Evolutionary conservation across 1,140 invertebrate genomes (phyloP).

Genomic region (Ganaspis sp.): DNA sequence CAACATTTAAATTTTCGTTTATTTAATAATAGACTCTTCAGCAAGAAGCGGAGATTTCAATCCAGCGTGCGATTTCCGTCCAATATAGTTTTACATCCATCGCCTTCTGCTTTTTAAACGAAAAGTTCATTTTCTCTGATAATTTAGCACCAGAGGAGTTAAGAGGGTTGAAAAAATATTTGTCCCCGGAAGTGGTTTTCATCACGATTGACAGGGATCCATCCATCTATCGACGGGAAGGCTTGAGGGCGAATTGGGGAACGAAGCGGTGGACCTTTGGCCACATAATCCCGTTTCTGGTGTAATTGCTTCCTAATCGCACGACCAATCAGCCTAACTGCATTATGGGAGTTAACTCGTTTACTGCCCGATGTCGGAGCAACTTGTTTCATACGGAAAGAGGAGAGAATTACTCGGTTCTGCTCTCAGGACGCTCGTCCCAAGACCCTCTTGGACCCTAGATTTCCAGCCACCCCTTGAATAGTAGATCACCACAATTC

Average conservation of each 20-base stretch:
- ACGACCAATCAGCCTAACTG: constrained; percentile 51
- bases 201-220: constrained; percentile 27
- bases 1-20: too few relatives aligned
- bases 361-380: constrained; percentile 34
- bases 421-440: constrained; percentile 18
- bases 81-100: too few relatives aligned
- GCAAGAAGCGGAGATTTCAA: too few relatives aligned
- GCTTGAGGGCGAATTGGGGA: constrained; percentile 37
- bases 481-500: constrained; percentile 35
- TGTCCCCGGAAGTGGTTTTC: constrained; percentile 34
- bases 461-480: constrained; percentile 17
- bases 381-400: constrained; percentile 25
- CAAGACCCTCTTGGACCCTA: constrained; percentile 7
- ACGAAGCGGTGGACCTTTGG: constrained; percentile 37
- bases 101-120: too few relatives aligned
- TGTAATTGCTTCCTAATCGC: constrained; percentile 54
- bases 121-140: too few relatives aligned
- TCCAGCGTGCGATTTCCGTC: too few relatives aligned
- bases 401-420: not conserved
- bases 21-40: too few relatives aligned
- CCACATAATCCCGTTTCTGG: constrained; percentile 49
- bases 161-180: not conserved
- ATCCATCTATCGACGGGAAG: constrained; percentile 39
- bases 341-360: constrained; percentile 48
- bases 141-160: too few relatives aligned